A percentile compares a stretch with the other conserved stretches of the same genome.
Conservation (phyloP, 2,113 vertebrate species). For the Cercopithecus mona region DNA sequence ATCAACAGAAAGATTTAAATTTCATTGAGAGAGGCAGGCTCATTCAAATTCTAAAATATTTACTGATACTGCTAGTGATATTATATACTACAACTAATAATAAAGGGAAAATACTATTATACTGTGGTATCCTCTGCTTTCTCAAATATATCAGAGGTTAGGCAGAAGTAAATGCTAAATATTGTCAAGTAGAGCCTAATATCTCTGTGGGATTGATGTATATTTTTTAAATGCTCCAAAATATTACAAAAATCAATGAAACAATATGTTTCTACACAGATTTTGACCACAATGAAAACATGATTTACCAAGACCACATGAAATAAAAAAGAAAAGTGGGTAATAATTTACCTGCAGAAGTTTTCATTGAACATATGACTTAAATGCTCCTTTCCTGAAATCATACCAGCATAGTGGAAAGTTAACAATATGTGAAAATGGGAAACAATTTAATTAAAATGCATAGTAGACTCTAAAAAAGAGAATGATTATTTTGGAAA, state of each 20-base stretch:
- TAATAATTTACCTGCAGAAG: background rate
- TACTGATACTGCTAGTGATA: background rate
- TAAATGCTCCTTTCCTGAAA: conserved; percentile 31
- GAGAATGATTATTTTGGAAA: conserved; percentile 21
- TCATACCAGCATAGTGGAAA: background rate
- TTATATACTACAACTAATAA: background rate
- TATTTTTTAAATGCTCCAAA: background rate
- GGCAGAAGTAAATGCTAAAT: background rate
- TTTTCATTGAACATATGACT: background rate
- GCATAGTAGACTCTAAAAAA: background rate
- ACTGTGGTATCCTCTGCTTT: background rate
- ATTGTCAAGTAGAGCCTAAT: background rate
- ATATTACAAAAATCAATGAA: background rate
- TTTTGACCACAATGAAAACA: background rate
- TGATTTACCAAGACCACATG: background rate
- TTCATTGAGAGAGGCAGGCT: background rate
- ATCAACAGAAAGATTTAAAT: conserved; percentile 11
- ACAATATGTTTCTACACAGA: background rate
- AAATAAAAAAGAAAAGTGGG: background rate
- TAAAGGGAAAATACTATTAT: background rate
- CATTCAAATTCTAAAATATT: conserved; percentile 39
- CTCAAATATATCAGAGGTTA: background rate
- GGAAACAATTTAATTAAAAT: conserved; percentile 19
- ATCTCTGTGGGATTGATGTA: background rate
- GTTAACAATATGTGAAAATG: background rate